phyloP scores from a whole-genome alignment of 1,140 invertebrate genomes.

The Neodiprion pinetum region DNA sequence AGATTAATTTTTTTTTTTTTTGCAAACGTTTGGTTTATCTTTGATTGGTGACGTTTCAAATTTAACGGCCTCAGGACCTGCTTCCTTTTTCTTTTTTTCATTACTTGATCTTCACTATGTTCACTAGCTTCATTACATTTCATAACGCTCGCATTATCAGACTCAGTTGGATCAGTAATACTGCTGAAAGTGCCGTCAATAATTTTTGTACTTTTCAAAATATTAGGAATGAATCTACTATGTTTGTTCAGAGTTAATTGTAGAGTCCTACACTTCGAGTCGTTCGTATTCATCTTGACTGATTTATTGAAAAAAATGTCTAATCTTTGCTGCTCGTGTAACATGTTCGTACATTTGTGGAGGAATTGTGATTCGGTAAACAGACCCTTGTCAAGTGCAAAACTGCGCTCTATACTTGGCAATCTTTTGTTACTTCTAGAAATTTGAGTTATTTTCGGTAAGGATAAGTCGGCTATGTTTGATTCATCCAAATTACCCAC shows the following conservation, averaged over 20 bases:
- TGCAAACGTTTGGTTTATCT: background rate
- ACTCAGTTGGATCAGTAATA: too few species aligned
- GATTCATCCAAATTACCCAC: too few species aligned
- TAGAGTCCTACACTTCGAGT: too few species aligned
- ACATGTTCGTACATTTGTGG: too few species aligned
- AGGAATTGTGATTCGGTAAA: too few species aligned
- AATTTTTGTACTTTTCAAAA: background rate
- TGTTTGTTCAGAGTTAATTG: background rate
- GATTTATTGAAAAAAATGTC: too few species aligned
- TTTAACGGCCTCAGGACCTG: background rate
- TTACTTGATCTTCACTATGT: background rate
- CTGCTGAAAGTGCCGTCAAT: too few species aligned
- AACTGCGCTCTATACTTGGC: background rate
- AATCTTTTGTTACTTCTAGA: background rate
- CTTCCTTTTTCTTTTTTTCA: background rate
- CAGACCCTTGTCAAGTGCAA: background rate
- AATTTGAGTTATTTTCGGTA: too few species aligned
- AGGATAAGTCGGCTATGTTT: too few species aligned
- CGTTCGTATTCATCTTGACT: too few species aligned
- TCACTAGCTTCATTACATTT: background rate
- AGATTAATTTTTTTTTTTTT: background rate
- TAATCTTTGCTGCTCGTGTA: too few species aligned
- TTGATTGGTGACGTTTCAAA: background rate
- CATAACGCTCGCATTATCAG: too few species aligned
- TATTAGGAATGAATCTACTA: background rate